These are phyloP conservation scores for Anthoscopus minutus DNA, from an alignment of 2,113 vertebrate species.

Conservation along the genomic window DNA sequence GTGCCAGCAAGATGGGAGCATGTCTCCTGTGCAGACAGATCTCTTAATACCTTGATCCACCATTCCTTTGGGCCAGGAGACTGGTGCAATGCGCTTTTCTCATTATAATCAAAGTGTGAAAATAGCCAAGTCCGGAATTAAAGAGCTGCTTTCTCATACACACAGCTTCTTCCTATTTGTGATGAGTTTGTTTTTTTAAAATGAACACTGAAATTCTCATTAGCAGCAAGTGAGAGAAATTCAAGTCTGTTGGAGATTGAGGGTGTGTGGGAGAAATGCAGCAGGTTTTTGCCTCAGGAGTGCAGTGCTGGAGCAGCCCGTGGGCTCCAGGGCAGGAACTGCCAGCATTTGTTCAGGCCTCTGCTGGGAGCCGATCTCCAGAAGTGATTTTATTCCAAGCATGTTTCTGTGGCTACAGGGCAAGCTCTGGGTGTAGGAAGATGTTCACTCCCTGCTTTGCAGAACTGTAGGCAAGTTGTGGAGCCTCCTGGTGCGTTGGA, in stretches of 20 bases:
- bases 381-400: not conserved
- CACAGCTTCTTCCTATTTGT: not conserved
- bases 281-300: constrained; percentile 13
- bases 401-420: not conserved
- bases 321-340: not conserved
- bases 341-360: not conserved
- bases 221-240: not conserved
- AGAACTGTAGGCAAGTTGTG: not conserved
- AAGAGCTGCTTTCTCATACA: not conserved
- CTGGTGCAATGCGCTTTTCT: not conserved
- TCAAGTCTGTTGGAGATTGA: not conserved
- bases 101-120: not conserved
- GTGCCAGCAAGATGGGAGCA: constrained; percentile 45
- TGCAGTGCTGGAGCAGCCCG: not conserved
- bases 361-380: not conserved
- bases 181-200: not conserved
- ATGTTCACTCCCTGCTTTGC: not conserved
- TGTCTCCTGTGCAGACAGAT: not conserved
- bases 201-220: not conserved
- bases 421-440: not conserved
- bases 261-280: not conserved
- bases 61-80: not conserved
- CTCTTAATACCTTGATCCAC: not conserved
- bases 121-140: not conserved
- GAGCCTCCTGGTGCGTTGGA: not conserved